Evolutionary conservation across 1,140 invertebrate species (phyloP).

Genomic region (honey bee (Apis mellifera)): DNA sequence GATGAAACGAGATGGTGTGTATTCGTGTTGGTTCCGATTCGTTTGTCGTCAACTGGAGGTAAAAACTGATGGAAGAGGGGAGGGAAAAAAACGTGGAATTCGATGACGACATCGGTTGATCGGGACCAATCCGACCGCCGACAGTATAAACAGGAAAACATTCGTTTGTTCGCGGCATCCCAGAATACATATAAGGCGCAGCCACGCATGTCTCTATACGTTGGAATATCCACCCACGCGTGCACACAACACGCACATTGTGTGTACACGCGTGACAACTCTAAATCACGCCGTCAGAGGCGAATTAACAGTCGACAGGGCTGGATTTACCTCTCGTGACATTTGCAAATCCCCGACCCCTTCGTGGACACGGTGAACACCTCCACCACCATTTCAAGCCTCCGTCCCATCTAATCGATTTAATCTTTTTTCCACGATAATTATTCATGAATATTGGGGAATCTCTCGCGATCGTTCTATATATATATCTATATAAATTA

Average conservation of each 20-base stretch:
- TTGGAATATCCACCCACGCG: constrained; percentile 26
- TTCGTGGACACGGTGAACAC: constrained; percentile 2
- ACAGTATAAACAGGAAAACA: constrained; percentile 65
- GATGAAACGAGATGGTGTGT: not conserved
- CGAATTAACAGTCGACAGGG: constrained; percentile 43
- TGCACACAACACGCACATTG: constrained; percentile 27
- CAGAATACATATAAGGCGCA: constrained; percentile 39
- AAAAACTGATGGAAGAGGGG: not conserved
- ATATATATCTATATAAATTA: not conserved
- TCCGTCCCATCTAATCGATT: not conserved
- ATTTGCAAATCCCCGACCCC: constrained; percentile 17
- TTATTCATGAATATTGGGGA: not conserved
- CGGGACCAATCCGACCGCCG: not conserved
- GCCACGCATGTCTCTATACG: constrained; percentile 35
- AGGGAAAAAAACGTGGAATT: not conserved
- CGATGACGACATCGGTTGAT: not conserved
- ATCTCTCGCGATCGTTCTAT: not conserved
- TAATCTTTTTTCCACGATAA: not conserved
- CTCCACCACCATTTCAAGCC: not conserved
- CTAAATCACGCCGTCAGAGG: constrained; percentile 59
- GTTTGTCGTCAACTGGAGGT: not conserved
- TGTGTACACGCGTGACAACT: constrained; percentile 57
- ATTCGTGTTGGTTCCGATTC: not conserved
- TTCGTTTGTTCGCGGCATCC: constrained; percentile 62
- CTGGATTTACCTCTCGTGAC: constrained; percentile 13